phyloP scores from a whole-genome alignment of 2,888 invertebrate genomes.

The Ernsta delagoae region DNA sequence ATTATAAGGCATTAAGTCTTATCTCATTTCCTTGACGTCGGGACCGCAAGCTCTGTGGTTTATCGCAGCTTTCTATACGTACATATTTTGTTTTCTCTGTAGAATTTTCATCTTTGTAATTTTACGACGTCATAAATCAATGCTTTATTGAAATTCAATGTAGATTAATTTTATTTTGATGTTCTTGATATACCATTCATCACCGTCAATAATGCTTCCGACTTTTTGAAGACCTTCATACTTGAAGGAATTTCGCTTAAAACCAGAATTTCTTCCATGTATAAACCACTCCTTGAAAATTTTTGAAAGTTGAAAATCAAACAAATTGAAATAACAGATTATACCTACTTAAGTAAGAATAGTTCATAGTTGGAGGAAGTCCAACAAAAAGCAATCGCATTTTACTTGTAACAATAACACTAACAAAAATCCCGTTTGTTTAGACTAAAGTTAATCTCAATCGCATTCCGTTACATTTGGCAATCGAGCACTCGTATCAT shows the following conservation, averaged over 20 bases:
- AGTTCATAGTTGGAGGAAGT: background rate
- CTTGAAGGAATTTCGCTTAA: no score
- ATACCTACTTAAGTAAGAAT: background rate
- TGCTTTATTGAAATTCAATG: no score
- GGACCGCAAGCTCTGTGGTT: constrained; percentile 10
- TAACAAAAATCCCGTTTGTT: constrained; percentile 30
- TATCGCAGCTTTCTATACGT: background rate
- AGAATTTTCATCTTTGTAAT: constrained; percentile 4
- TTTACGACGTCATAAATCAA: background rate
- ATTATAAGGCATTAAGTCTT: constrained; percentile 40
- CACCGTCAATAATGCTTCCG: no score
- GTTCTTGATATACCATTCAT: no score
- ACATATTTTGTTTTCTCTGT: background rate
- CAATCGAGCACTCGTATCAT: constrained; percentile 51
- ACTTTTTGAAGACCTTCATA: no score
- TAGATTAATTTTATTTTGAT: no score
- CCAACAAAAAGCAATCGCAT: background rate
- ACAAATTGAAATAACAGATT: no score
- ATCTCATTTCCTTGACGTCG: constrained; percentile 36
- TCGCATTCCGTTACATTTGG: constrained; percentile 58
- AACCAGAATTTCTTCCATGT: no score
- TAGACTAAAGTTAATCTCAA: constrained; percentile 36
- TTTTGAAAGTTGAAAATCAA: no score
- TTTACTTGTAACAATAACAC: background rate
- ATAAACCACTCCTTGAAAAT: no score